Conservation (phyloP, 1,140 invertebrate species). For the Zaprionus camerounensis region DNA sequence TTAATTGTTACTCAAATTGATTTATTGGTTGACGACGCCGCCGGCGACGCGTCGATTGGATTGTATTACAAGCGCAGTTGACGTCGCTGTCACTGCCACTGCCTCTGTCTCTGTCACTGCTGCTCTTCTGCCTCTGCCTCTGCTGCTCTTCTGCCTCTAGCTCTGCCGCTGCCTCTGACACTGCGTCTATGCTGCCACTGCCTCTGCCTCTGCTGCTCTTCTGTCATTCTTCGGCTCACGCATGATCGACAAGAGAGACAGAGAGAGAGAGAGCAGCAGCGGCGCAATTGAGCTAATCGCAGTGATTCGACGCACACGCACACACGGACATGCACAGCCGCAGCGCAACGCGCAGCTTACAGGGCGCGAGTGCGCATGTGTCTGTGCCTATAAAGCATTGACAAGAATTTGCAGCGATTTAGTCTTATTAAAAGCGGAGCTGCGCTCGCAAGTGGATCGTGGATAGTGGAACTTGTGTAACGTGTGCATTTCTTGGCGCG, state of each 20-base stretch:
- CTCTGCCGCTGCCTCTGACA: neutral
- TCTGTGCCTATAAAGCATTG: slow-evolving; percentile 69
- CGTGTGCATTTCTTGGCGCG: slow-evolving; percentile 15
- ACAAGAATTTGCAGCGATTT: slow-evolving; percentile 74
- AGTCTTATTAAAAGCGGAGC: slow-evolving; percentile 62
- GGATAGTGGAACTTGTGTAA: slow-evolving; percentile 22
- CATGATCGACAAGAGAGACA: slow-evolving; percentile 16
- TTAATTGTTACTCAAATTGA: slow-evolving; percentile 1
- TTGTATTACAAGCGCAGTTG: neutral
- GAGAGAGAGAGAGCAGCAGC: slow-evolving; percentile 2
- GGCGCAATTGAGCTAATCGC: slow-evolving; percentile 41
- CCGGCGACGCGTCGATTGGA: neutral
- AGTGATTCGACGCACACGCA: slow-evolving; percentile 37
- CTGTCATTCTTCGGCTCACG: neutral
- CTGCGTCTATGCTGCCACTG: neutral
- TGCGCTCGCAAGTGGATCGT: slow-evolving; percentile 37
- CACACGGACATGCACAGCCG: neutral
- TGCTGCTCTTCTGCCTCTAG: neutral
- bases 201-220: neutral
- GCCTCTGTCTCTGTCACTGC: neutral
- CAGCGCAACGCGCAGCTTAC: neutral
- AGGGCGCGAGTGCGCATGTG: slow-evolving; percentile 28
- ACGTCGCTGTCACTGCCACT: neutral
- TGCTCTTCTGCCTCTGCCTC: neutral
- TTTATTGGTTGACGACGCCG: neutral